Conservation (phyloP, 1,140 invertebrate genomes). For the Helicorthomorpha holstii region DNA sequence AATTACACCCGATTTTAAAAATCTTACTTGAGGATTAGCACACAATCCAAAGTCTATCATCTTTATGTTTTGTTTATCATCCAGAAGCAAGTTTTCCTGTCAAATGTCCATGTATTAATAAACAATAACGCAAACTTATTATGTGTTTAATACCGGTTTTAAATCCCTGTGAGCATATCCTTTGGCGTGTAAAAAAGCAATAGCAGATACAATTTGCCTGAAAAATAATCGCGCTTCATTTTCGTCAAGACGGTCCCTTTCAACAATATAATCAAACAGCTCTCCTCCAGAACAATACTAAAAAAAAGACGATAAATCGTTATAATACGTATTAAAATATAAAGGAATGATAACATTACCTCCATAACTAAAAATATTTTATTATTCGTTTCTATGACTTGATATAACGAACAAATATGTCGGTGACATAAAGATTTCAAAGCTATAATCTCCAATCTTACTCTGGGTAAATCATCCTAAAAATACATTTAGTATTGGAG, state of each 20-base stretch:
- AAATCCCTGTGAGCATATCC: constrained; percentile 66
- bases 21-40: constrained; percentile 45
- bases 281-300: constrained; percentile 65
- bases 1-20: too few species aligned
- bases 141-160: constrained; percentile 64
- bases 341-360: constrained; percentile 21
- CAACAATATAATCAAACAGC: constrained; percentile 69
- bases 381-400: constrained; percentile 56
- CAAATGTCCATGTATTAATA: background rate
- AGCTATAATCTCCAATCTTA: constrained; percentile 60
- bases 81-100: constrained; percentile 65
- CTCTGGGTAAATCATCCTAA: constrained; percentile 57
- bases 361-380: constrained; percentile 56
- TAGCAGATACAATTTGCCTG: constrained; percentile 56
- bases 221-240: constrained; percentile 53
- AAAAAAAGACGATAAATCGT: constrained; percentile 8
- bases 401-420: constrained; percentile 66
- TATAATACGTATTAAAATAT: background rate
- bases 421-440: constrained; percentile 60
- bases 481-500: constrained; percentile 12
- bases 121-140: too few species aligned
- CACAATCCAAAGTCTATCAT: constrained; percentile 82
- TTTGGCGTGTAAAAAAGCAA: constrained; percentile 52
- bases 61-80: constrained; percentile 61
- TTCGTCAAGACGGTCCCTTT: constrained; percentile 48